Evolutionary conservation across 92 coral and sea anemone species (phyloP).

Genomic region (Actinernus sp.): DNA sequence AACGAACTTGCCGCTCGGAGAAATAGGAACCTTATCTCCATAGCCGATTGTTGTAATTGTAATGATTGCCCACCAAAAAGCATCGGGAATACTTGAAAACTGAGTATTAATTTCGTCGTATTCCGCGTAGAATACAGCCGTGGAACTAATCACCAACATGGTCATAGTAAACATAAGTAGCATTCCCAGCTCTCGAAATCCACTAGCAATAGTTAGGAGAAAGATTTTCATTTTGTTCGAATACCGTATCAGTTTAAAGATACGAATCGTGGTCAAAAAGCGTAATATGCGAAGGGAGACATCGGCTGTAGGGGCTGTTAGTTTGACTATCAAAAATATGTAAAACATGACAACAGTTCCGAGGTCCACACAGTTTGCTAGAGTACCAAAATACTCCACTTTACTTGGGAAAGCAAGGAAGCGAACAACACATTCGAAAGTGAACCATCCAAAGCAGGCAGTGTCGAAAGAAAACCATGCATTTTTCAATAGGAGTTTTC

Average conservation of each 20-base stretch:
- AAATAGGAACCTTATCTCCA: slow-evolving; percentile 81
- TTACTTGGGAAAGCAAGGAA: slow-evolving; percentile 76
- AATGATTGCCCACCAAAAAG: slow-evolving; percentile 92
- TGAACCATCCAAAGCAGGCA: slow-evolving; percentile 87
- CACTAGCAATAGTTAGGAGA: slow-evolving; percentile 67
- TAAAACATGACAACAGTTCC: slow-evolving; percentile 73
- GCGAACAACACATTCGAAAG: slow-evolving; percentile 77
- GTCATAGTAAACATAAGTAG: slow-evolving; percentile 62
- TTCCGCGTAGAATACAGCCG: slow-evolving; percentile 75
- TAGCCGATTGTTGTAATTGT: slow-evolving; percentile 88
- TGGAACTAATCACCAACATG: slow-evolving; percentile 69
- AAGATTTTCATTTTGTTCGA: slow-evolving; percentile 74
- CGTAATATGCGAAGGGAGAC: slow-evolving; percentile 43
- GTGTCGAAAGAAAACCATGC: slow-evolving; percentile 77
- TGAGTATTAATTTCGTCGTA: slow-evolving; percentile 31
- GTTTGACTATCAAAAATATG: slow-evolving; percentile 53
- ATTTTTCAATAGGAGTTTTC: slow-evolving; percentile 15
- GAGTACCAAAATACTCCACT: slow-evolving; percentile 64
- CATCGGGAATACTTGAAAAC: slow-evolving; percentile 78
- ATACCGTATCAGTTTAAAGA: slow-evolving; percentile 78
- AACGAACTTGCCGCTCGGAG: slow-evolving; percentile 65
- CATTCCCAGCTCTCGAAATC: slow-evolving; percentile 69
- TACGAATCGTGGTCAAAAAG: slow-evolving; percentile 65
- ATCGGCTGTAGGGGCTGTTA: slow-evolving; percentile 58
- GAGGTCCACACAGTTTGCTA: slow-evolving; percentile 75